Conservation (phyloP, 2,113 vertebrate species). For the Agapornis roseicollis region DNA sequence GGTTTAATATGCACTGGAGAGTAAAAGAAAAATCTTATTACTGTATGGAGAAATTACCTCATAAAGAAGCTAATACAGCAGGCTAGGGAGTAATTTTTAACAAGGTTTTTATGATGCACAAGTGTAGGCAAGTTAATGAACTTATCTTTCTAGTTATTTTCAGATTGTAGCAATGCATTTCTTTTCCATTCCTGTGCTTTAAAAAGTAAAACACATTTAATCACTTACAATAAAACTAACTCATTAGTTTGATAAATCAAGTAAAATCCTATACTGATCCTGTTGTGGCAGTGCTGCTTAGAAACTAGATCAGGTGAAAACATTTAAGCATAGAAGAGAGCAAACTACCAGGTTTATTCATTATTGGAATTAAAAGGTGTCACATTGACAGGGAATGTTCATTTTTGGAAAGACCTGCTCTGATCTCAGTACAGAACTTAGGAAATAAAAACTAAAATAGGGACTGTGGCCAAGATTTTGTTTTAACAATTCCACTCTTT, state of each 20-base stretch:
- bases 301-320: slow-evolving; percentile 72
- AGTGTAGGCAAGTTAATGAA: slow-evolving; percentile 99
- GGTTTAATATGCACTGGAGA: slow-evolving; percentile 99
- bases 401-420: slow-evolving; percentile 62
- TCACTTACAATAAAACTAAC: slow-evolving; percentile 84
- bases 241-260: slow-evolving; percentile 85
- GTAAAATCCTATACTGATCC: slow-evolving; percentile 66
- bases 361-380: slow-evolving; percentile 71
- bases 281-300: slow-evolving; percentile 57
- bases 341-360: slow-evolving; percentile 57
- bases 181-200: slow-evolving; percentile 88
- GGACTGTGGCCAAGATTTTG: slow-evolving; percentile 48
- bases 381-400: slow-evolving; percentile 56
- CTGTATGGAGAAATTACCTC: slow-evolving; percentile 96
- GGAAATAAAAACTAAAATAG: slow-evolving; percentile 61
- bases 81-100: slow-evolving; percentile 99
- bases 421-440: slow-evolving; percentile 20
- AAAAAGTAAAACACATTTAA: slow-evolving; percentile 87
- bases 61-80: slow-evolving; percentile 99
- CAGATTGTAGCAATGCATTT: slow-evolving; percentile 88
- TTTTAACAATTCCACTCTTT: slow-evolving; percentile 57
- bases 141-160: slow-evolving; percentile 98
- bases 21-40: slow-evolving; percentile 99
- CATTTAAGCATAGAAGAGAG: slow-evolving; percentile 47
- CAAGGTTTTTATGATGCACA: slow-evolving; percentile 98